Base-by-base conservation (phyloP, 2,797 vertebrate genomes). In the Myripristis jacobus region DNA sequence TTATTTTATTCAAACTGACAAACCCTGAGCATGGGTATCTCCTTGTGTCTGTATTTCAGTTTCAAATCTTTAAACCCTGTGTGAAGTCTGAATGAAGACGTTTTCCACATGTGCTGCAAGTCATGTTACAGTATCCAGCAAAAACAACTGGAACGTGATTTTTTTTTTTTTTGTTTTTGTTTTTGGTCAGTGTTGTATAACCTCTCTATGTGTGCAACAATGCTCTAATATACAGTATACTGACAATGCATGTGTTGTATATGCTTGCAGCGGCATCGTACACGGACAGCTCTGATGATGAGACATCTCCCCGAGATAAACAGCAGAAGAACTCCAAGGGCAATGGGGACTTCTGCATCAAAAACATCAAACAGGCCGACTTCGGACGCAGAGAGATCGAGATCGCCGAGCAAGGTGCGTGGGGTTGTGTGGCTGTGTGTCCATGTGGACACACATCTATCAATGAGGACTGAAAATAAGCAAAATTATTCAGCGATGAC, bases 361-460 rank as follows among this genome's bases (percentile, higher is more conserved):
- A 98, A 94, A 97, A 96, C 89, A 96, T 98, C 89, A 98, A 98
- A 61, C 97, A 98, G 89, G 95, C 95, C 0, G 97, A 98, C 82
- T 98, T 98, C 38, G 97, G 97, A 55, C 93, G 97, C 59, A 94
- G 97, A 56, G 97, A 98, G 89, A 97, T 98, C 8, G 97, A 98
- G 92, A 98, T 98, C 0, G 97, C 97, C 1, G 96, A 97, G 52
- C 97, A 98, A 95, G 97, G 97, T 98, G 24, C 63, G 22, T n/a
- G n/a, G n/a, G n/a, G n/a, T n/a, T n/a, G n/a, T n/a, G n/a, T n/a
- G n/a, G n/a, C n/a, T n/a, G n/a, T n/a, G n/a, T n/a, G n/a, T n/a
- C n/a, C n/a, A 24, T 34, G 19, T 38, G 3, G 15, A 13, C 7
- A 24, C n/a, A 25, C 16, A 27, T 8, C 4, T 36, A 21, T 18